Evolutionary conservation across 2,888 invertebrate genomes (phyloP), one percentile per base, ranked within the genome.

Genomic region (Calameuta pallipes): DNA sequence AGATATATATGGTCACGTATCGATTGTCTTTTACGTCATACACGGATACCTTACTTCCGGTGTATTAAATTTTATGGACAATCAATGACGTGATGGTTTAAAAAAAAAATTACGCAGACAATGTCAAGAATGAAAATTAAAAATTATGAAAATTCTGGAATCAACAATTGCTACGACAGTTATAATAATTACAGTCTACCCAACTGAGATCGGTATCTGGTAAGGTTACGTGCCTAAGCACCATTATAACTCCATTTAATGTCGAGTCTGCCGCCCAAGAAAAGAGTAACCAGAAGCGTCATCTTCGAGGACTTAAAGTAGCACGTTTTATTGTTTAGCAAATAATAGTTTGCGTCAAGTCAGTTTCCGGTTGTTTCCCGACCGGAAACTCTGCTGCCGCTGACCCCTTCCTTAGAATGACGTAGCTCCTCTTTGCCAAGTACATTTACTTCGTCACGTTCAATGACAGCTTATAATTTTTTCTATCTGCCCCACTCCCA

Each of bases 121-220:
- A 23, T 15, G 6, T 15, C 15, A 41, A 41, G 1, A 41, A 56
- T 15, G 9, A 23, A 23, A 56, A 56, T 56, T 9, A 9, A 56
- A 9, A 56, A 56, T 56, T 23, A 56, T 9, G 23, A 56, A 56
- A 23, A 23, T 23, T 56, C 56, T 23, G 0, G 9, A 56, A 23
- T 15, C 6, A 56, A 56, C 6, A 56, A 56, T 23, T 23, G 23
- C 23, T 9, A 23, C 80, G 81, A 81, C 82, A 73, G 82, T 82
- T 82, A 84, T 76, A 80, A 82, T 81, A 84, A 83, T 84, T 84
- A 83, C 78, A 79, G 23, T 79, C 79, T 76, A 79, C 80, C 75
- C 69, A 70, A 75, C 74, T 75, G 78, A 77, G 81, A 82, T 84
- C 78, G 78, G 76, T 79, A 83, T 83, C 83, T 76, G n/a, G 36